phyloP scores from a whole-genome alignment of 1,140 invertebrate genomes.

The Theocolax elegans region DNA sequence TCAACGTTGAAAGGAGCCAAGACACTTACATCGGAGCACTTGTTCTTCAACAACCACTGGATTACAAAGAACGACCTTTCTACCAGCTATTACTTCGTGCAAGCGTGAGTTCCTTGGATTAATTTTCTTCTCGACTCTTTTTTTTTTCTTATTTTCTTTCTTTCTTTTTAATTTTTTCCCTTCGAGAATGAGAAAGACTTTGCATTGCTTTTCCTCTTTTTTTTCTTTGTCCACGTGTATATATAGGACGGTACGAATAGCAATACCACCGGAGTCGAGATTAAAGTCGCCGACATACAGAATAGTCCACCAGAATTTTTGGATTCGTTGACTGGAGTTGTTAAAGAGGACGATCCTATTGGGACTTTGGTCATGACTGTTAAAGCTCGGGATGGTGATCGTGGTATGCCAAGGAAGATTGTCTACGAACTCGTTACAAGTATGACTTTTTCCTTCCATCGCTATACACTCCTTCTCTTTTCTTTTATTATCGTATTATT shows the following conservation, averaged over 20 bases:
- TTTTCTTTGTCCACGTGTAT: conserved; percentile 39
- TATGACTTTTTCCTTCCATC: conserved; percentile 65
- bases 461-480: too few relatives aligned
- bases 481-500: neutral
- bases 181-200: conserved; percentile 26
- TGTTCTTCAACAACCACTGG: conserved; percentile 73
- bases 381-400: conserved; percentile 84
- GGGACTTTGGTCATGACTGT: conserved; percentile 84
- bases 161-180: conserved; percentile 12
- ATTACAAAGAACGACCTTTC: conserved; percentile 80
- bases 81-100: conserved; percentile 79
- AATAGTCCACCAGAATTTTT: conserved; percentile 85
- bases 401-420: conserved; percentile 81
- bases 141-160: neutral
- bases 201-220: neutral
- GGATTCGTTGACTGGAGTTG: conserved; percentile 81
- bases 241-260: conserved; percentile 81
- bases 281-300: conserved; percentile 84
- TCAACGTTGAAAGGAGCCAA: conserved; percentile 73
- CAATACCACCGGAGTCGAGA: conserved; percentile 77
- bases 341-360: conserved; percentile 86
- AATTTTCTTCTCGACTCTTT: neutral
- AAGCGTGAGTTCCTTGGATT: conserved; percentile 69
- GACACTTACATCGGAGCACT: conserved; percentile 74
- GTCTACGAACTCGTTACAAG: conserved; percentile 83